A percentile compares a stretch with the other conserved stretches of the same genome.
phyloP scores from a whole-genome alignment of 2,113 vertebrate species.

The Mirounga angustirostris region DNA sequence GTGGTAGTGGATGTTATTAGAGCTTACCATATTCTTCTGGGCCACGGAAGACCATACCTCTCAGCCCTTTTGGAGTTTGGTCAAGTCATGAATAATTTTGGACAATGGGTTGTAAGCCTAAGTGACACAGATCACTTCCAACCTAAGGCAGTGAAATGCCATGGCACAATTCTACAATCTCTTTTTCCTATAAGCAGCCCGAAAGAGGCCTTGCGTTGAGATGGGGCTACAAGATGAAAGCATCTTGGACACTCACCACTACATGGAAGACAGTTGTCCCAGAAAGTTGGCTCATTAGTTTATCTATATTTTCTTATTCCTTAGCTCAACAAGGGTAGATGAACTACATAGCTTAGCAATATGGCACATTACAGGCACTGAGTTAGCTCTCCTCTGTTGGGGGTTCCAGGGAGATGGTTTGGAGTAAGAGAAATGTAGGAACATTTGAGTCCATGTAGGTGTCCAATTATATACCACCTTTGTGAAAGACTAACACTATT shows the following conservation, averaged over 20 bases:
- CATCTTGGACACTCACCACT: too few relatives aligned
- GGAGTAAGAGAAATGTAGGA: background rate
- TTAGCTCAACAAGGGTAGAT: background rate
- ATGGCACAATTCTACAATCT: background rate
- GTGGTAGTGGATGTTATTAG: background rate
- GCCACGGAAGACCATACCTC: background rate
- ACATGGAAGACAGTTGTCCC: fast-evolving
- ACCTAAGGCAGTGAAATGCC: background rate
- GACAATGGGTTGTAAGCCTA: background rate
- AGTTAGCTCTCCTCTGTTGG: background rate
- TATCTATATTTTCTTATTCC: background rate
- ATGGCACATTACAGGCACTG: too few relatives aligned
- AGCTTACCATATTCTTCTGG: background rate
- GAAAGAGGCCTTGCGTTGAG: background rate
- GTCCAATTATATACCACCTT: background rate
- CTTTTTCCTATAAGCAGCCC: background rate
- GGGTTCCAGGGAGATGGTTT: background rate
- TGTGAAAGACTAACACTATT: background rate
- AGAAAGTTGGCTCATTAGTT: background rate
- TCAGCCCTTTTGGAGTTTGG: background rate
- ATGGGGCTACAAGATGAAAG: background rate
- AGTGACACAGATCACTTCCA: background rate
- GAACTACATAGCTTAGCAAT: background rate
- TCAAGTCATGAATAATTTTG: background rate
- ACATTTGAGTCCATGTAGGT: background rate